Conservation (phyloP, 2,888 invertebrate species). For the Diaphora mendica region DNA sequence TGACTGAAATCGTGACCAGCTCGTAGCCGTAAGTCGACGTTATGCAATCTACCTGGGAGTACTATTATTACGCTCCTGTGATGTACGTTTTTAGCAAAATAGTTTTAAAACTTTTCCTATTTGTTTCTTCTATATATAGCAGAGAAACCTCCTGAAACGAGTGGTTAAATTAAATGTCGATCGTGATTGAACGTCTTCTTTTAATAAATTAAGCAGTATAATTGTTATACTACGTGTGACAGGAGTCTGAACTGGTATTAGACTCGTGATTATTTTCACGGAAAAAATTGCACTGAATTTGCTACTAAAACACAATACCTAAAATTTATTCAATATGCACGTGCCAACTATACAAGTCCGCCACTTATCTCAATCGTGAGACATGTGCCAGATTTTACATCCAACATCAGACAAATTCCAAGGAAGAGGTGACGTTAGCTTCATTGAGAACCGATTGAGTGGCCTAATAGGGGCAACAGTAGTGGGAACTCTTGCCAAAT, state of each 20-base stretch:
- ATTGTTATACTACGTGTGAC: background rate
- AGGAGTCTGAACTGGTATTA: background rate
- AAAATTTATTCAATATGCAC: constrained; percentile 46
- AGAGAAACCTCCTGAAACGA: background rate
- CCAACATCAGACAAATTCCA: constrained; percentile 3
- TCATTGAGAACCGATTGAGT: constrained; percentile 30
- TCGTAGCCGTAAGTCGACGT: constrained; percentile 16
- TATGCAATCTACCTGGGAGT: constrained; percentile 19
- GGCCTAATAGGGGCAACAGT: constrained; percentile 34
- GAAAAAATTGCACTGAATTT: constrained; percentile 42
- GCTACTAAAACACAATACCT: constrained; percentile 56
- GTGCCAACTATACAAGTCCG: constrained; percentile 53
- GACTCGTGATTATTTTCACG: background rate
- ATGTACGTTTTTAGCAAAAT: background rate
- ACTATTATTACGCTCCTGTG: background rate
- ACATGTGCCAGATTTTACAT: constrained; percentile 32
- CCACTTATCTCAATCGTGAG: constrained; percentile 29
- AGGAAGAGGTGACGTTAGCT: constrained; percentile 36
- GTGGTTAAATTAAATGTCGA: background rate
- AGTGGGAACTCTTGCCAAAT: constrained; percentile 23
- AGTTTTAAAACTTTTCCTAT: background rate
- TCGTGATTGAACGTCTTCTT: background rate
- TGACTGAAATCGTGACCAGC: constrained; percentile 38
- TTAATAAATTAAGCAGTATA: background rate
- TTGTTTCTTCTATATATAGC: background rate